Base-by-base conservation (phyloP, 2,797 vertebrate genomes). In the Carapus acus region DNA sequence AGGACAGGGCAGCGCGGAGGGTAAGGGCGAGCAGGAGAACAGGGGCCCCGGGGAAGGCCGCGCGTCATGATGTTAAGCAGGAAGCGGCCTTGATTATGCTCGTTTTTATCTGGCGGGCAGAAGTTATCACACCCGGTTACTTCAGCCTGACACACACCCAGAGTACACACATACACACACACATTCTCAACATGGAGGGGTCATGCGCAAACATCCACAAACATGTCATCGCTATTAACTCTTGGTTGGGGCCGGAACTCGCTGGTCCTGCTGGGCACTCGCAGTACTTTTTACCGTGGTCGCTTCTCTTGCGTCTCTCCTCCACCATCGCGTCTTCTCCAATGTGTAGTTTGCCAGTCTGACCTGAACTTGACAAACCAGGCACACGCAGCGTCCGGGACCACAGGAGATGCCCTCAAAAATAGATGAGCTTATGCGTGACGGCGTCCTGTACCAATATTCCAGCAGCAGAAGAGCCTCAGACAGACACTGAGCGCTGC, bases 361-460 rank as follows among this genome's bases (percentile, higher is more conserved):
- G 5, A 27, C 9, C 24, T 27, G 24, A 5, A 27, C 9, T 4
- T 27, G 5, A 4, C 24, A 4, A 27, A 27, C 4, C 24, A 27
- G 9, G 24, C n/a, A 57, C 21, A 53, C 42, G 23, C 34, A 53
- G 65, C n/a, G 56, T 21, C 41, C 57, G 33, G 64, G 70, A 73
- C 36, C 9, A 33, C 24, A 33, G 31, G 31, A 33, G 11, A 9
- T 8, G 14, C 8, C 21, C 50, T 77, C 40, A 75, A 82, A 82
- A 80, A 84, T 79, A 75, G 71, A 83, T 80, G 58, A 80, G 63
- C 53, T 42, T 70, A 50, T 79, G 66, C 73, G 73, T 76, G 69
- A 51, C 69, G 65, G 65, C 43, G 73, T 79, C 75, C 80, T 71
- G 69, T 72, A 58, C 69, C 66, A 50, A 73, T 68, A 74, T 73